These are phyloP conservation scores for Hemibagrus wyckioides DNA, from an alignment of 2,113 vertebrate genomes.

Conservation along the genomic window DNA sequence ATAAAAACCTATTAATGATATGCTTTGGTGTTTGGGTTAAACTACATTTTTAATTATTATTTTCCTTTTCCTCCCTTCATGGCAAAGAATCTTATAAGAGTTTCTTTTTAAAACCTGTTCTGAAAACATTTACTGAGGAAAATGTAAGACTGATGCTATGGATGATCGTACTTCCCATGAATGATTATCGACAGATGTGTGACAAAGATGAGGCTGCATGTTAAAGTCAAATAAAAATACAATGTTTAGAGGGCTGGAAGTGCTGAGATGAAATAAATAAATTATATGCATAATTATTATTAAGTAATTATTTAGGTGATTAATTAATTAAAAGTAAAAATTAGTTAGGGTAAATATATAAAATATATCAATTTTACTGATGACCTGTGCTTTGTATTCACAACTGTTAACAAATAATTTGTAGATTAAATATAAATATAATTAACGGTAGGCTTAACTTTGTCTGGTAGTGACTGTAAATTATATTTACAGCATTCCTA, in stretches of 20 bases:
- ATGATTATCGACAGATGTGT: neutral
- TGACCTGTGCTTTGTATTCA: neutral
- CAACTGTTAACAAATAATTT: neutral
- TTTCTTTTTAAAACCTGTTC: neutral
- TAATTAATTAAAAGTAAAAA: neutral
- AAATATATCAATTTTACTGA: neutral
- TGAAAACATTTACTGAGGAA: neutral
- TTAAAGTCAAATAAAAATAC: neutral
- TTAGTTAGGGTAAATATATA: neutral
- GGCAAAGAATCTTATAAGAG: neutral
- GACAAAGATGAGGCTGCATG: neutral
- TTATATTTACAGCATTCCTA: neutral
- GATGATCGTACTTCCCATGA: neutral
- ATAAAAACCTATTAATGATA: neutral
- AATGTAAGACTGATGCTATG: neutral
- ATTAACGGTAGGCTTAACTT: too few species aligned
- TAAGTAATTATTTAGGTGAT: neutral
- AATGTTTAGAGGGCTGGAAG: neutral
- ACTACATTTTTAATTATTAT: neutral
- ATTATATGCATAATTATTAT: neutral
- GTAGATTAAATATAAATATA: neutral
- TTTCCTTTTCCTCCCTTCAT: neutral
- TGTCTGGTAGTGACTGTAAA: neutral
- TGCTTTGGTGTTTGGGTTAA: neutral
- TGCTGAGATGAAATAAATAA: neutral